Evolutionary conservation across 1,140 invertebrate genomes (phyloP).

Genomic region (Lycorma delicatula): DNA sequence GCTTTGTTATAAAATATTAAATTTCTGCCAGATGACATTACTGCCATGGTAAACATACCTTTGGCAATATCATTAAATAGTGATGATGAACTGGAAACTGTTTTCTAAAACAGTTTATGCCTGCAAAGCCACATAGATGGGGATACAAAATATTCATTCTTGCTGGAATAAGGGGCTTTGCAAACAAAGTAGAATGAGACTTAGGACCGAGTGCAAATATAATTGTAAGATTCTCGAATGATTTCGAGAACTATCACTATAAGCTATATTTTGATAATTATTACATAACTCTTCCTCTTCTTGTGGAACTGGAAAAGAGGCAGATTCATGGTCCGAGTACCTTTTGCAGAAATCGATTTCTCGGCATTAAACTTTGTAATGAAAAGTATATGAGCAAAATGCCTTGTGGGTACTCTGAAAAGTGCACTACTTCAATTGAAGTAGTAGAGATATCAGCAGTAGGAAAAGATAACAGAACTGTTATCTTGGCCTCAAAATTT

Average conservation of each 20-base stretch:
- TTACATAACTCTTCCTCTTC: slow-evolving; percentile 21
- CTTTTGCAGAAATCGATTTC: slow-evolving; percentile 22
- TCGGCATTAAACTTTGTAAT: slow-evolving; percentile 17
- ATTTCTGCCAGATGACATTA: too few relatives aligned
- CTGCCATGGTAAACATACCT: too few relatives aligned
- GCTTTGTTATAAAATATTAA: too few relatives aligned
- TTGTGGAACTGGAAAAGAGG: slow-evolving; percentile 19
- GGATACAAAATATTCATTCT: too few relatives aligned
- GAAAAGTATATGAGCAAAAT: slow-evolving; percentile 23
- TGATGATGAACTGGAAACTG: too few relatives aligned
- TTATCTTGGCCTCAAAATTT: too few relatives aligned
- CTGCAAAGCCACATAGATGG: too few relatives aligned
- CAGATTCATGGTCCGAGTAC: slow-evolving; percentile 22
- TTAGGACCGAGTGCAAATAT: slow-evolving; percentile 23
- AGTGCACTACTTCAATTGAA: slow-evolving; percentile 14
- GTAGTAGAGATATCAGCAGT: slow-evolving; percentile 18
- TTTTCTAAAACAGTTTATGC: too few relatives aligned
- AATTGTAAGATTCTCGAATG: slow-evolving; percentile 23
- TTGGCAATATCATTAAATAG: too few relatives aligned
- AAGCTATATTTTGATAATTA: slow-evolving; percentile 31
- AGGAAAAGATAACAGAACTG: slow-evolving; percentile 36
- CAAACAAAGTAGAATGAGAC: too few relatives aligned
- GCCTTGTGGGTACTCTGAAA: slow-evolving; percentile 20
- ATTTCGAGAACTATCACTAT: slow-evolving; percentile 12
- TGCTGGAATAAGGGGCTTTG: too few relatives aligned